These are phyloP conservation scores for Agrilus planipennis DNA, from an alignment of 1,140 invertebrate species.

Conservation along the genomic window DNA sequence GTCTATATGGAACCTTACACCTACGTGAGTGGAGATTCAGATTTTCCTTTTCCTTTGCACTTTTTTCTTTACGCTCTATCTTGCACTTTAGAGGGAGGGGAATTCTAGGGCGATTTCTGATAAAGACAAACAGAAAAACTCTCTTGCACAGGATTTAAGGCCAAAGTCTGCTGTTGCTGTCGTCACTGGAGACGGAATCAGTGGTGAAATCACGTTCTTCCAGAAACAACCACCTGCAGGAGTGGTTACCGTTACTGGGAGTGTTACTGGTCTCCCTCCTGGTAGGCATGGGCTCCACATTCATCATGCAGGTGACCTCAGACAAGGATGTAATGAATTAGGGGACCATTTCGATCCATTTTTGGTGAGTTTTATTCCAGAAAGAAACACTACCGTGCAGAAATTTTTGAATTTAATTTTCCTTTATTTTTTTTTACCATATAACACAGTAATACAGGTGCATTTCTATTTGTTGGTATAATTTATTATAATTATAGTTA, in stretches of 20 bases:
- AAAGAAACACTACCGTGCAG: too few relatives aligned
- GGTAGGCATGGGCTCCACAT: slow-evolving; percentile 55
- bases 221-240: slow-evolving; percentile 44
- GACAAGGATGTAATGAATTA: slow-evolving; percentile 53
- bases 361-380: slow-evolving; percentile 44
- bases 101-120: too few relatives aligned
- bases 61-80: background rate
- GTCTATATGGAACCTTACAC: slow-evolving; percentile 53
- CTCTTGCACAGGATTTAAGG: too few relatives aligned
- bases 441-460: too few relatives aligned
- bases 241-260: slow-evolving; percentile 55
- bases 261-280: slow-evolving; percentile 56
- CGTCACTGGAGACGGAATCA: slow-evolving; percentile 23
- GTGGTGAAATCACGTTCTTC: slow-evolving; percentile 39
- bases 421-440: too few relatives aligned
- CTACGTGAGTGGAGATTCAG: slow-evolving; percentile 55
- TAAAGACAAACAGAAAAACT: too few relatives aligned
- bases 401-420: too few relatives aligned
- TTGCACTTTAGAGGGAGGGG: too few relatives aligned
- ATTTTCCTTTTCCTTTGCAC: background rate
- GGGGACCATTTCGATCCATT: slow-evolving; percentile 66
- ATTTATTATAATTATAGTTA: too few relatives aligned
- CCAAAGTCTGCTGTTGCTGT: slow-evolving; percentile 27
- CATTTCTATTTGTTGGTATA: too few relatives aligned
- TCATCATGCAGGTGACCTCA: slow-evolving; percentile 63